phyloP scores from a whole-genome alignment of 1,140 invertebrate genomes.

The Leptinotarsa defecta region DNA sequence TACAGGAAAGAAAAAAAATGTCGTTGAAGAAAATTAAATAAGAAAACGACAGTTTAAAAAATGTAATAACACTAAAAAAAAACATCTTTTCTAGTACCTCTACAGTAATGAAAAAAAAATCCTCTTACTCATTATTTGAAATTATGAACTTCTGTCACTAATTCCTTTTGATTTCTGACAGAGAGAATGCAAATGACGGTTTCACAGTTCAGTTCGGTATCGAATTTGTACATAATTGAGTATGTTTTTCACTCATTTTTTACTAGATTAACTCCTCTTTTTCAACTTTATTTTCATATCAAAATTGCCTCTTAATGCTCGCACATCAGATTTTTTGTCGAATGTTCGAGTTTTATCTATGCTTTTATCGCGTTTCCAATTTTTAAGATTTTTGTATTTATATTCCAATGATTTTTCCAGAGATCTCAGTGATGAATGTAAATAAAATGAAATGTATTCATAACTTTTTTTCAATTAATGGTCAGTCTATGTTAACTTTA shows the following conservation, averaged over 20 bases:
- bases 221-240: constrained; percentile 23
- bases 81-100: too few relatives aligned
- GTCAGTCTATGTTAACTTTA: constrained; percentile 51
- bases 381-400: constrained; percentile 47
- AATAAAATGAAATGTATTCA: constrained; percentile 42
- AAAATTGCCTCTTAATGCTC: constrained; percentile 11
- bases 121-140: too few relatives aligned
- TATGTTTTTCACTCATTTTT: constrained; percentile 19
- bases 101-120: too few relatives aligned
- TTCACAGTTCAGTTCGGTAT: background rate
- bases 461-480: constrained; percentile 47
- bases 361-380: constrained; percentile 25
- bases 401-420: constrained; percentile 52
- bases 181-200: background rate
- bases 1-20: too few relatives aligned
- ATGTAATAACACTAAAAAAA: too few relatives aligned
- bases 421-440: constrained; percentile 52
- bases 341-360: constrained; percentile 25
- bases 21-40: too few relatives aligned
- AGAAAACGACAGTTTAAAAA: too few relatives aligned
- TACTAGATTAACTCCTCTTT: constrained; percentile 7
- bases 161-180: too few relatives aligned
- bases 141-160: too few relatives aligned
- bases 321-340: constrained; percentile 5
- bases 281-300: constrained; percentile 18